phyloP scores from a whole-genome alignment of 2,113 vertebrate genomes.

The Misgurnus anguillicaudatus region DNA sequence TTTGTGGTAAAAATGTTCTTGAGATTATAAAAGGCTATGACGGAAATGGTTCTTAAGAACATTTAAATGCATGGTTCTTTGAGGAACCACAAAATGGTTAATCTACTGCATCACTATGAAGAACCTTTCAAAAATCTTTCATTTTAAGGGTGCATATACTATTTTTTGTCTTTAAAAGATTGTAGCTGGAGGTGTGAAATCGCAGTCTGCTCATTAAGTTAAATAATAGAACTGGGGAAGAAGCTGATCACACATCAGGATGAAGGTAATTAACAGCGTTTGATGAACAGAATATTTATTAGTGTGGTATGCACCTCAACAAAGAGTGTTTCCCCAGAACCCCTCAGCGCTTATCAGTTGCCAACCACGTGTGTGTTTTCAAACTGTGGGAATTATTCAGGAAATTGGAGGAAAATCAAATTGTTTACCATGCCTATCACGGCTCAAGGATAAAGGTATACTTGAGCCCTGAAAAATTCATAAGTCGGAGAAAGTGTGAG shows the following conservation, averaged over 20 bases:
- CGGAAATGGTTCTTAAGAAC: no score
- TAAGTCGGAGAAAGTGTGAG: background rate
- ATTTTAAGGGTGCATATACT: no score
- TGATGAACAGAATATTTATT: conserved; percentile 42
- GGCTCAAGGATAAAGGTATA: conserved; percentile 1
- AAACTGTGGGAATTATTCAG: conserved; percentile 3
- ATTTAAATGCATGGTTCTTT: no score
- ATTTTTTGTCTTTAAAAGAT: background rate
- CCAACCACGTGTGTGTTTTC: conserved; percentile 23
- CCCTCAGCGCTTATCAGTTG: conserved; percentile 18
- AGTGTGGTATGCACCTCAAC: conserved; percentile 4
- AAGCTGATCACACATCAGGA: conserved; percentile 25
- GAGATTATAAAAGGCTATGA: no score
- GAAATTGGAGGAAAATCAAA: background rate
- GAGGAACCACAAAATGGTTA: no score
- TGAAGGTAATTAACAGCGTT: conserved; percentile 40
- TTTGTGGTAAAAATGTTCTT: no score
- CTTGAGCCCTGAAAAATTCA: background rate
- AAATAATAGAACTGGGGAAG: conserved; percentile 36
- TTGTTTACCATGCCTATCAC: background rate
- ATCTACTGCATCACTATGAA: no score
- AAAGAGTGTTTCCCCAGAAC: background rate
- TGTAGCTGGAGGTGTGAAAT: conserved; percentile 10
- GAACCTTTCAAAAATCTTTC: no score
- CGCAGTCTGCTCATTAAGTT: conserved; percentile 14